phyloP scores from a whole-genome alignment of 2,888 invertebrate genomes.

The Drosophila peninsularis region DNA sequence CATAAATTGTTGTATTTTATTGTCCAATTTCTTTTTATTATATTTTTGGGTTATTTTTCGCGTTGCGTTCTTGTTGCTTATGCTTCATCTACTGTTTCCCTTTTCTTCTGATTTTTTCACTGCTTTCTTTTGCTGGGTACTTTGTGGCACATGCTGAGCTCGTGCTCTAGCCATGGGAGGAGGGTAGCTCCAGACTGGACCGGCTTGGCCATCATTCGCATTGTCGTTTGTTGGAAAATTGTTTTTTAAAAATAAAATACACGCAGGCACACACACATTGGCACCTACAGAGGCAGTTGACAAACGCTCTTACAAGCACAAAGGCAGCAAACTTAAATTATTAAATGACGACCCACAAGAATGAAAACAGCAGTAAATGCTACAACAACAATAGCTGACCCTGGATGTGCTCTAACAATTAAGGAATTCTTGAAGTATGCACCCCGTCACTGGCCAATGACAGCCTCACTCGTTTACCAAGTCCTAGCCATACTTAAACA shows the following conservation, averaged over 20 bases:
- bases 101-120: constrained; percentile 42
- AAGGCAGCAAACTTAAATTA: constrained; percentile 63
- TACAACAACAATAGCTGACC: constrained; percentile 38
- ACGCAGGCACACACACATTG: constrained; percentile 15
- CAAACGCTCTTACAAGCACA: constrained; percentile 45
- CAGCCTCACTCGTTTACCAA: constrained; percentile 32
- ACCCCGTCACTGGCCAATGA: constrained; percentile 46
- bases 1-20: constrained; percentile 80
- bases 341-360: constrained; percentile 66
- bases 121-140: constrained; percentile 38
- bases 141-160: constrained; percentile 74
- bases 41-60: constrained; percentile 69
- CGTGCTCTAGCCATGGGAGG: constrained; percentile 38
- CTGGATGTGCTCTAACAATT: constrained; percentile 59
- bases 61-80: constrained; percentile 67
- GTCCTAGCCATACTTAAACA: constrained; percentile 19
- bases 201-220: constrained; percentile 67
- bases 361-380: constrained; percentile 35
- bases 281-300: constrained; percentile 3
- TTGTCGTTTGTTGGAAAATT: constrained; percentile 68
- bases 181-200: constrained; percentile 29
- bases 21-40: constrained; percentile 81
- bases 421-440: constrained; percentile 72
- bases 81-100: constrained; percentile 72
- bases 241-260: constrained; percentile 70